phyloP scores from a whole-genome alignment of 2,113 vertebrate genomes.

The Grammomys dolichurus region DNA sequence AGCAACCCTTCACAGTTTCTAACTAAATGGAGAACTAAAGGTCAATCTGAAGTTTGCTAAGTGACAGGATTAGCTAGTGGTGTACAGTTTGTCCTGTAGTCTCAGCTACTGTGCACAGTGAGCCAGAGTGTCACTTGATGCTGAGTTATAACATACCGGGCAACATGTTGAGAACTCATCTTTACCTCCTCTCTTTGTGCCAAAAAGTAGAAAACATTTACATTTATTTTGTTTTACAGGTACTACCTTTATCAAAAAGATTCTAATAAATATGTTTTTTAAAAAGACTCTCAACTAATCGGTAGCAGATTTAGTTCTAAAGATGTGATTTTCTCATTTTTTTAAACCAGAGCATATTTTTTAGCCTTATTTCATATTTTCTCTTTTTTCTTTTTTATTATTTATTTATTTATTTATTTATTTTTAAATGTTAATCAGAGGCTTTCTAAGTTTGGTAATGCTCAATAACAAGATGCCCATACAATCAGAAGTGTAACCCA shows the following conservation, averaged over 20 bases:
- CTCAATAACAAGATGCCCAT: no score
- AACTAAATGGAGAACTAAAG: background rate
- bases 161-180: background rate
- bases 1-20: background rate
- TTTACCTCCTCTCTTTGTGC: background rate
- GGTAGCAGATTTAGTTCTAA: background rate
- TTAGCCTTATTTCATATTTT: no score
- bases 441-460: no score
- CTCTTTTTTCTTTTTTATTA: no score
- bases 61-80: background rate
- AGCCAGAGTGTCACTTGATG: background rate
- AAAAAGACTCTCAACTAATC: background rate
- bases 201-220: background rate
- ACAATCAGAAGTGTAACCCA: no score
- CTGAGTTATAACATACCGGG: background rate
- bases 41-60: background rate
- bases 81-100: background rate
- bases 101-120: background rate
- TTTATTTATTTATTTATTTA: no score
- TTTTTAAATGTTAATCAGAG: no score
- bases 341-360: background rate
- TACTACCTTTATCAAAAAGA: background rate
- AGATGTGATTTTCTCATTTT: constrained; percentile 20
- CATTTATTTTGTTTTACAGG: background rate
- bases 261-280: background rate